phyloP scores from a whole-genome alignment of 2,888 invertebrate species.

The Acanthosepion lycidas region DNA sequence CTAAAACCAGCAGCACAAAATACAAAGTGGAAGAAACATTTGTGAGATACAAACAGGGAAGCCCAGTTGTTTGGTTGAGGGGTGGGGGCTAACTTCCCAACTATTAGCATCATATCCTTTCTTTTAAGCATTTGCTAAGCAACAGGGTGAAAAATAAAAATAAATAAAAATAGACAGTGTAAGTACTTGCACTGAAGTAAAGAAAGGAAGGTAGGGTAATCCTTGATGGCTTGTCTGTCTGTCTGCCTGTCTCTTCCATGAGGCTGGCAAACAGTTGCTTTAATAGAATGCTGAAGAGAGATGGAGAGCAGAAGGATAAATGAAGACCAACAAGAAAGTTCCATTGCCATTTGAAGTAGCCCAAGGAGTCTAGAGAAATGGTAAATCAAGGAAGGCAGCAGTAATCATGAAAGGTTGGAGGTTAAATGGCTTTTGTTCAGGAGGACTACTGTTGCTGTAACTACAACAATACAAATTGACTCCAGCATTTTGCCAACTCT shows the following conservation, averaged over 20 bases:
- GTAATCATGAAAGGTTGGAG: neutral
- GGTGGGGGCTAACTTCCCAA: neutral
- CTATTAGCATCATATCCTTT: neutral
- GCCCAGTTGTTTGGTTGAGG: neutral
- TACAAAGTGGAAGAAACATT: neutral
- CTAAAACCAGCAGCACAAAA: neutral
- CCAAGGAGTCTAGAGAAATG: neutral
- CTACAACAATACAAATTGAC: neutral
- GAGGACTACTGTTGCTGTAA: slow-evolving; percentile 33
- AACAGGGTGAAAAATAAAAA: neutral
- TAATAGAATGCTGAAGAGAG: neutral
- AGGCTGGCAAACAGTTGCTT: neutral
- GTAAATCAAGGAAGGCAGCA: neutral
- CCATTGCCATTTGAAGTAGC: neutral
- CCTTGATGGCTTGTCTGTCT: neutral
- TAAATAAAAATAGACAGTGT: too few relatives aligned
- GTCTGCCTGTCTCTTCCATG: neutral
- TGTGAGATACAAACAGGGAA: too few relatives aligned
- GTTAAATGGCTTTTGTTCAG: neutral
- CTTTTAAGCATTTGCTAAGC: neutral
- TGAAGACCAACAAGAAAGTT: neutral
- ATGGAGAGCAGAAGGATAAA: neutral
- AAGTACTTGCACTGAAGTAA: too few relatives aligned
- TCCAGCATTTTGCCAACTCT: neutral
- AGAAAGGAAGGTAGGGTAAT: neutral